phyloP scores from a whole-genome alignment of 2,888 invertebrate species.

The Tiliacea citrago region DNA sequence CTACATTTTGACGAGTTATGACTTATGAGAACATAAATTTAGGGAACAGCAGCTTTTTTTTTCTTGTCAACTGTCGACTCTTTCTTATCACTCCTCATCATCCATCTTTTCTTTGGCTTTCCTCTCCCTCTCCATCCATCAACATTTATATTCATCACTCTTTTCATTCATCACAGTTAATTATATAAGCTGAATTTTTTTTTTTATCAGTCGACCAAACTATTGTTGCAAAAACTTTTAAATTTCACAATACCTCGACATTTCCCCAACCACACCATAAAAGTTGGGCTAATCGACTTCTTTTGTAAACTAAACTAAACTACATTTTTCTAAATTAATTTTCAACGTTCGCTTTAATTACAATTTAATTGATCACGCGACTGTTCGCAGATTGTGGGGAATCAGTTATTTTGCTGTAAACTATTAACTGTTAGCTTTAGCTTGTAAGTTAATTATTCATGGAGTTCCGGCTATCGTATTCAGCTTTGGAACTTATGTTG shows the following conservation, averaged over 20 bases:
- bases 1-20: no score
- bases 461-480: neutral
- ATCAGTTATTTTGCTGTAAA: constrained; percentile 40
- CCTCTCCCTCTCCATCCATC: no score
- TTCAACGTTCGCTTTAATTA: constrained; percentile 25
- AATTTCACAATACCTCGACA: neutral
- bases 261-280: constrained; percentile 2
- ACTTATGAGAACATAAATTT: no score
- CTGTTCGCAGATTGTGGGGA: constrained; percentile 32
- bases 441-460: constrained; percentile 39
- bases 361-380: constrained; percentile 57
- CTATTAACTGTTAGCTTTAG: constrained; percentile 44
- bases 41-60: no score
- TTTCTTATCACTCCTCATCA: no score
- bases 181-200: neutral
- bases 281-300: constrained; percentile 37
- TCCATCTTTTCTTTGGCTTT: no score
- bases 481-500: neutral
- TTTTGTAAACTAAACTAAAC: constrained; percentile 43
- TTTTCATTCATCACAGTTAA: no score
- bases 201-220: constrained; percentile 7
- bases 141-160: no score
- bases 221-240: constrained; percentile 9
- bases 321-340: constrained; percentile 51
- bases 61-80: no score